These are phyloP conservation scores for Micrasema longulum DNA, from an alignment of 1,140 invertebrate species.

Conservation along the genomic window DNA sequence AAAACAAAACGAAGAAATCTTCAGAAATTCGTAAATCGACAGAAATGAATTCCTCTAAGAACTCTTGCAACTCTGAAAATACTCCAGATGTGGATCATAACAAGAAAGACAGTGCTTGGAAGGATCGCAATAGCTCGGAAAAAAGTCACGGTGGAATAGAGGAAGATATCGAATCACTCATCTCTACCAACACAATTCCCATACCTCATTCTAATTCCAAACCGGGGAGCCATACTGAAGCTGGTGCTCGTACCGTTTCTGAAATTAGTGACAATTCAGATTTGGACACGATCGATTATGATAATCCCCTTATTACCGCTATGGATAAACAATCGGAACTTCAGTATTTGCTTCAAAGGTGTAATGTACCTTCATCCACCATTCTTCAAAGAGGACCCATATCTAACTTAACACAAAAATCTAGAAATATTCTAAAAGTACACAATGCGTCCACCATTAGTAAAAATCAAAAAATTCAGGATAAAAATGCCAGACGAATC, in stretches of 20 bases:
- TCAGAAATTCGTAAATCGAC: slow-evolving; percentile 59
- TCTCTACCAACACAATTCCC: slow-evolving; percentile 66
- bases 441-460: slow-evolving; percentile 60
- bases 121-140: slow-evolving; percentile 48
- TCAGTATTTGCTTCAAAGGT: slow-evolving; percentile 63
- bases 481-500: slow-evolving; percentile 64
- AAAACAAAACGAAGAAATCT: slow-evolving; percentile 67
- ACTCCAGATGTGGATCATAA: neutral
- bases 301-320: slow-evolving; percentile 55
- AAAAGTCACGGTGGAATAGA: slow-evolving; percentile 31
- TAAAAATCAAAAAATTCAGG: slow-evolving; percentile 63
- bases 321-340: slow-evolving; percentile 66
- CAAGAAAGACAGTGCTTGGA: slow-evolving; percentile 3
- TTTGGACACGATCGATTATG: slow-evolving; percentile 58
- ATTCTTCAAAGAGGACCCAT: slow-evolving; percentile 58
- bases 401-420: slow-evolving; percentile 61
- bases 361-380: slow-evolving; percentile 64
- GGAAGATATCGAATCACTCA: slow-evolving; percentile 67
- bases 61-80: slow-evolving; percentile 39
- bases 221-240: slow-evolving; percentile 51
- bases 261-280: slow-evolving; percentile 60
- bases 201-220: slow-evolving; percentile 57
- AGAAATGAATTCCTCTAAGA: slow-evolving; percentile 61
- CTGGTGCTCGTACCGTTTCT: neutral
- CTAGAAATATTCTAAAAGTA: slow-evolving; percentile 61